A percentile compares a stretch with the other conserved stretches of the same genome.
Conservation (phyloP, 2,113 vertebrate genomes). For the Neodon shergylaensis region DNA sequence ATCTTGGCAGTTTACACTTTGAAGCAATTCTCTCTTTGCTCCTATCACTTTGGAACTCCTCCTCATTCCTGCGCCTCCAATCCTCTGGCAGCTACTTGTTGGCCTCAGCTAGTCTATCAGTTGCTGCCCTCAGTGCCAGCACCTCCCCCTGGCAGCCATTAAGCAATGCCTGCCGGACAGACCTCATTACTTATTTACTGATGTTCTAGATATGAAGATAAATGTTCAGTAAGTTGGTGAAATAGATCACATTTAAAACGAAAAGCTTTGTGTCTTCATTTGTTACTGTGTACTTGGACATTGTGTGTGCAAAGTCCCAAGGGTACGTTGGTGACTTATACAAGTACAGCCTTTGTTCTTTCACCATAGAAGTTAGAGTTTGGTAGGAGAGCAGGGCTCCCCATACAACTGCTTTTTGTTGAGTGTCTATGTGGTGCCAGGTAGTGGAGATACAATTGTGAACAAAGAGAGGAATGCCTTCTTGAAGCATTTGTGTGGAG, state of each 20-base stretch:
- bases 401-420: not conserved
- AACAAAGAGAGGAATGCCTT: not conserved
- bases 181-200: not conserved
- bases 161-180: not conserved
- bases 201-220: not conserved
- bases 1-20: not conserved
- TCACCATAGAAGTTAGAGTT: not conserved
- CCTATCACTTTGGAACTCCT: not conserved
- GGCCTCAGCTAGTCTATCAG: not conserved
- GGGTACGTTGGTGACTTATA: not conserved
- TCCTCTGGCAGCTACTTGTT: not conserved
- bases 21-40: not conserved
- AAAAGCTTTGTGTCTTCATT: not conserved
- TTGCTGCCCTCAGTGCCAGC: not conserved
- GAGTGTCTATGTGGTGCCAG: not conserved
- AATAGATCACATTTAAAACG: not conserved
- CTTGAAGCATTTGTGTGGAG: not conserved
- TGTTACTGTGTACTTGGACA: not conserved
- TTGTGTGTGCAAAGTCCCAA: not conserved
- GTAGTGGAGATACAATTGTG: not conserved
- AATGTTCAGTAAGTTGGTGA: not conserved
- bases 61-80: not conserved
- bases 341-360: not conserved
- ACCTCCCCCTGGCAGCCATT: not conserved
- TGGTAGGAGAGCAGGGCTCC: not conserved